A percentile compares a stretch with the other conserved stretches of the same genome.
phyloP scores from a whole-genome alignment of 1,140 invertebrate genomes.

The Lysiphlebus fabarum region DNA sequence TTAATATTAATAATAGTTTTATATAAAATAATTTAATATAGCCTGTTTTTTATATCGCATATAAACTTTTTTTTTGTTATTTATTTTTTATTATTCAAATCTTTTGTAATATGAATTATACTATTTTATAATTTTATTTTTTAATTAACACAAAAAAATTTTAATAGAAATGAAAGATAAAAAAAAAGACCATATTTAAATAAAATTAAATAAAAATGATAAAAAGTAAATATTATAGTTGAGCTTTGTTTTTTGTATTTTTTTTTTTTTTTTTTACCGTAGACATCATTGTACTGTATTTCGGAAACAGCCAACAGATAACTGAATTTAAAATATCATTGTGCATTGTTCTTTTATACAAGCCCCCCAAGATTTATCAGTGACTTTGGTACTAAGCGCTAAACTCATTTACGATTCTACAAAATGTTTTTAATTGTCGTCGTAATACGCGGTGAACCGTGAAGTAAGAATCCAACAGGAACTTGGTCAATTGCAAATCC shows the following conservation, averaged over 20 bases:
- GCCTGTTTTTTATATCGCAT: no score
- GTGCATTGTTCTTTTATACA: conserved; percentile 46
- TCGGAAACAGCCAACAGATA: conserved; percentile 33
- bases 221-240: no score
- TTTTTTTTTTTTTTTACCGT: not conserved
- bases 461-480: conserved; percentile 17
- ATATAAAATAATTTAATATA: no score
- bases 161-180: no score
- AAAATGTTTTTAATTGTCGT: conserved; percentile 48
- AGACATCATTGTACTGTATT: conserved; percentile 39
- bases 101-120: no score
- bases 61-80: no score
- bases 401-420: conserved; percentile 42
- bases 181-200: no score
- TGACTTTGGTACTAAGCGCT: conserved; percentile 45
- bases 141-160: no score
- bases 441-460: conserved; percentile 43
- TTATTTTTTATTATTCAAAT: no score
- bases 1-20: no score
- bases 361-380: conserved; percentile 26
- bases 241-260: not conserved
- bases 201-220: not conserved
- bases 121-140: no score
- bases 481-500: conserved; percentile 9
- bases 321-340: conserved; percentile 39